Conservation (phyloP, 1,140 invertebrate species). For the Pararge aegeria region DNA sequence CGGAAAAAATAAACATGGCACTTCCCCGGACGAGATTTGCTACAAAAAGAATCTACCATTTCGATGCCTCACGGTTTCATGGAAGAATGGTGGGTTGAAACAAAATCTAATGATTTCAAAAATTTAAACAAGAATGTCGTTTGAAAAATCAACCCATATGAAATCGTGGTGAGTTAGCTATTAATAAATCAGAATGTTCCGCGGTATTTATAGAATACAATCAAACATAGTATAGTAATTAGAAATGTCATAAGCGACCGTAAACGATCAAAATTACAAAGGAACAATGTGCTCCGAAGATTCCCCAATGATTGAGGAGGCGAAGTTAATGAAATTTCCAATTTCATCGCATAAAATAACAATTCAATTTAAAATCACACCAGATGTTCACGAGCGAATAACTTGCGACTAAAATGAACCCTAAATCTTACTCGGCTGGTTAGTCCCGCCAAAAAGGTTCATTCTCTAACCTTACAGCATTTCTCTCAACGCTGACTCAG, state of each 20-base stretch:
- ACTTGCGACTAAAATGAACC: conserved; percentile 62
- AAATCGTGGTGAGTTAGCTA: too few species aligned
- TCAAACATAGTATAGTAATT: neutral
- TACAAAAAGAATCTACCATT: too few species aligned
- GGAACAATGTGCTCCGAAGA: neutral
- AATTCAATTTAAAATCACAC: conserved; percentile 61
- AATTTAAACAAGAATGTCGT: too few species aligned
- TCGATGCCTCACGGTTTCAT: too few species aligned
- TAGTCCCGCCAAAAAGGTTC: conserved; percentile 40
- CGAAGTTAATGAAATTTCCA: conserved; percentile 46
- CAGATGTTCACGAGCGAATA: conserved; percentile 65
- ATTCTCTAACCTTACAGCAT: neutral
- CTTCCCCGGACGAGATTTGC: too few species aligned
- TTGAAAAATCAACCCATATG: too few species aligned
- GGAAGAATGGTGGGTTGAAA: too few species aligned
- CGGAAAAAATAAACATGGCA: too few species aligned
- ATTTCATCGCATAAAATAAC: conserved; percentile 48
- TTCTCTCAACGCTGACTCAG: neutral
- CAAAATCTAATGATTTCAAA: too few species aligned
- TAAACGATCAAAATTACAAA: neutral
- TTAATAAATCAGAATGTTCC: neutral
- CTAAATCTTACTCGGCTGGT: conserved; percentile 55
- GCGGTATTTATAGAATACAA: neutral
- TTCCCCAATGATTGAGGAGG: conserved; percentile 11
- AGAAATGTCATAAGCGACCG: neutral